Evolutionary conservation across 2,113 vertebrate genomes (phyloP).

Genomic region (Oncorhynchus tshawytscha): DNA sequence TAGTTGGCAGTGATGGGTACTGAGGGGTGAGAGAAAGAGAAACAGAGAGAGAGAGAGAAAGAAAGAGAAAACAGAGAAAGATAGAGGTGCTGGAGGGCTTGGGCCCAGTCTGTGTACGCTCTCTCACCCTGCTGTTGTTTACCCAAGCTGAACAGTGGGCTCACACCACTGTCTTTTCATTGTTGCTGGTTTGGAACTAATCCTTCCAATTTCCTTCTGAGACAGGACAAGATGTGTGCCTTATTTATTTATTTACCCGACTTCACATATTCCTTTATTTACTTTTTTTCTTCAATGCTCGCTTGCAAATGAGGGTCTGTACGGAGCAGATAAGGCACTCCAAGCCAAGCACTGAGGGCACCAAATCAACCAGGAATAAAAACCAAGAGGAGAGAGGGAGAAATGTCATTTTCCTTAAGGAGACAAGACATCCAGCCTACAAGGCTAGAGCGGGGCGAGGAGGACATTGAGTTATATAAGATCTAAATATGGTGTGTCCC

Average conservation of each 20-base stretch:
- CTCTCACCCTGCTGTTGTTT: slow-evolving; percentile 63
- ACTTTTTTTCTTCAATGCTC: slow-evolving; percentile 39
- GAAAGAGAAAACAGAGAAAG: background rate
- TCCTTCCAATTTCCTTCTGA: slow-evolving; percentile 73
- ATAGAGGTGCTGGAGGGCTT: background rate
- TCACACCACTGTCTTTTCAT: slow-evolving; percentile 70
- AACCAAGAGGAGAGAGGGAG: slow-evolving; percentile 34
- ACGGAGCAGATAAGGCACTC: slow-evolving; percentile 71
- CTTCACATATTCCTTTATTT: slow-evolving; percentile 60
- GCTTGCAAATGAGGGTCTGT: slow-evolving; percentile 77
- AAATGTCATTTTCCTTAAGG: slow-evolving; percentile 49
- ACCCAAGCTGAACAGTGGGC: slow-evolving; percentile 62
- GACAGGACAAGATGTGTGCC: slow-evolving; percentile 72
- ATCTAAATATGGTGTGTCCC: slow-evolving; percentile 34
- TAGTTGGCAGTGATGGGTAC: background rate
- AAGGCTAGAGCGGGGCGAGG: slow-evolving; percentile 27
- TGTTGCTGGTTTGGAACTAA: slow-evolving; percentile 77
- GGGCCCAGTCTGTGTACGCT: slow-evolving; percentile 6
- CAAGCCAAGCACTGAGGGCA: slow-evolving; percentile 72
- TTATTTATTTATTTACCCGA: slow-evolving; percentile 72
- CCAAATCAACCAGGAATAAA: slow-evolving; percentile 62
- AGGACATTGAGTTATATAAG: slow-evolving; percentile 33
- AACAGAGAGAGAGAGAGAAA: background rate
- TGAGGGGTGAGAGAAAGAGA: background rate
- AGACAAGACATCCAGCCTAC: slow-evolving; percentile 39